These are phyloP conservation scores for Corythaixoides concolor DNA, from an alignment of 2,113 vertebrate genomes.

Conservation along the genomic window DNA sequence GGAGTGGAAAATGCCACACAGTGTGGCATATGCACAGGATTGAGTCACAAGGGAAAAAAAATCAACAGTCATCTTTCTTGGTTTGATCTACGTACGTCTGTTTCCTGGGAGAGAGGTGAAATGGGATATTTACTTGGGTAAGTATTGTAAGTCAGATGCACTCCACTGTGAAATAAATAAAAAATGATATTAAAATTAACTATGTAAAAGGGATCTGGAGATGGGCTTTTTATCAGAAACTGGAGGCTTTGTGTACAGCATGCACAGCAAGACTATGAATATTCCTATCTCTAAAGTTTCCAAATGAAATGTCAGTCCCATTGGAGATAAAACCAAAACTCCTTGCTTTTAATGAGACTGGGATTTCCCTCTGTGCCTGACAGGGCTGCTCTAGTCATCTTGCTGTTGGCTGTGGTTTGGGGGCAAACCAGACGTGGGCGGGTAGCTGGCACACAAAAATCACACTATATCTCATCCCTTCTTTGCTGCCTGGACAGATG, in stretches of 20 bases:
- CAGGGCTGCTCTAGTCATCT: background rate
- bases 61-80: background rate
- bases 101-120: conserved; percentile 19
- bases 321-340: background rate
- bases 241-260: background rate
- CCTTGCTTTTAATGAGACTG: background rate
- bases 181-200: conserved; percentile 16
- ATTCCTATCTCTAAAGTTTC: background rate
- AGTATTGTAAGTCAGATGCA: background rate
- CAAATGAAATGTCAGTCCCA: background rate
- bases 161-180: conserved; percentile 27
- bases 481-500: background rate
- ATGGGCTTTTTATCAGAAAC: background rate
- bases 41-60: conserved; percentile 4
- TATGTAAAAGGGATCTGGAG: background rate
- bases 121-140: background rate
- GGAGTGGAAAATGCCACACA: conserved; percentile 30
- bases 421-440: accelerated
- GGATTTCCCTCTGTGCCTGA: background rate
- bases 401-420: background rate
- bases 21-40: background rate
- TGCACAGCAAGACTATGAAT: background rate
- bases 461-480: background rate
- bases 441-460: background rate
- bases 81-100: conserved; percentile 5